phyloP scores from a whole-genome alignment of 2,797 vertebrate genomes.

The Coccyzus lansbergi region DNA sequence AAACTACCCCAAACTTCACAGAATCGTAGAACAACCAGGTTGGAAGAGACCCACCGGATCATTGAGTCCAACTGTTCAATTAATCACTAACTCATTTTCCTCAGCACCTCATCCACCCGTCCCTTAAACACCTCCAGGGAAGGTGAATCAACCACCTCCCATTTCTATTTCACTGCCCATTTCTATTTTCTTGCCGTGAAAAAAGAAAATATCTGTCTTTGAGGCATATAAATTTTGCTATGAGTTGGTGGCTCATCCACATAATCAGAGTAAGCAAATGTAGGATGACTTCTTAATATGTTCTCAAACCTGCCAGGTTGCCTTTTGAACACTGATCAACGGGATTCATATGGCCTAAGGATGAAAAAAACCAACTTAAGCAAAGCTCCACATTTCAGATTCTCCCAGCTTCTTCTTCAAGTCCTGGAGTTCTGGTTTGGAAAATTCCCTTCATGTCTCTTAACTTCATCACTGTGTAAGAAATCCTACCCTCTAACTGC shows the following conservation, averaged over 20 bases:
- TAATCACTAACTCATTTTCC: too few relatives aligned
- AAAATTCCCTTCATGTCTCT: not conserved
- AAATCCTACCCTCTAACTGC: not conserved
- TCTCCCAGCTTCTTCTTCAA: not conserved
- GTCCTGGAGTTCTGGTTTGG: not conserved
- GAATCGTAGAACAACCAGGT: too few relatives aligned
- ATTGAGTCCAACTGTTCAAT: too few relatives aligned
- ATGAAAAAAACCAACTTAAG: not conserved
- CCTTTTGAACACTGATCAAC: not conserved
- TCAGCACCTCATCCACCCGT: too few relatives aligned
- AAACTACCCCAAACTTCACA: not conserved
- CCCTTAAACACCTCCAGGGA: too few relatives aligned
- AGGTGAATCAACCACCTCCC: too few relatives aligned
- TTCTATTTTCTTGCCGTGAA: not conserved
- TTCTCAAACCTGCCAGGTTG: not conserved
- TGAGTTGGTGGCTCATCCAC: not conserved
- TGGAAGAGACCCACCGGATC: too few relatives aligned
- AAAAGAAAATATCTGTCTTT: not conserved
- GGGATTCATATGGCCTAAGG: not conserved
- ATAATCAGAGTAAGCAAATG: not conserved
- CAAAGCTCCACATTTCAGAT: not conserved
- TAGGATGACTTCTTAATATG: not conserved
- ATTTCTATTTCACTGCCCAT: too few relatives aligned
- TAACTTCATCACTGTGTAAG: rapidly evolving
- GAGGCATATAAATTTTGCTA: not conserved